Conservation (phyloP, 2,888 invertebrate species). For the Polydesmus complanatus region DNA sequence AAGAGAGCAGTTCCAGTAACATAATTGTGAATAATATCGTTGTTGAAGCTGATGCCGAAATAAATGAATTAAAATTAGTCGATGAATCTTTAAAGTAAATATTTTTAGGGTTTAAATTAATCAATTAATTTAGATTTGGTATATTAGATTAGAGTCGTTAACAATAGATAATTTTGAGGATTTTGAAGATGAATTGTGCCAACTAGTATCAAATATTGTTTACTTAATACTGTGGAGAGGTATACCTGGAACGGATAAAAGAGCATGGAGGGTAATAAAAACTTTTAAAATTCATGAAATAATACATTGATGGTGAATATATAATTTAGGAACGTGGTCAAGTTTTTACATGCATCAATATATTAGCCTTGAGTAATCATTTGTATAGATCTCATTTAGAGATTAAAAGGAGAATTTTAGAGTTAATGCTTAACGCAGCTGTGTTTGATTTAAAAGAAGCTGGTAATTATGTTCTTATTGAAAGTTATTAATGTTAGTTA, state of each 20-base stretch:
- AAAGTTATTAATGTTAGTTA: slow-evolving; percentile 1
- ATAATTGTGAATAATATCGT: neutral
- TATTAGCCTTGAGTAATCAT: slow-evolving; percentile 42
- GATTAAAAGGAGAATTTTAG: slow-evolving; percentile 42
- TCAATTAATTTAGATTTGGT: neutral
- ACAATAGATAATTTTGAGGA: neutral
- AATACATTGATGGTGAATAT: slow-evolving; percentile 4
- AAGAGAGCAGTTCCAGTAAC: neutral
- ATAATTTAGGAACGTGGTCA: slow-evolving; percentile 40
- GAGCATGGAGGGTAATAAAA: slow-evolving; percentile 43
- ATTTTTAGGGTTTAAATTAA: neutral
- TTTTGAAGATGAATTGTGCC: slow-evolving; percentile 42
- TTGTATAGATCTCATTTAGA: slow-evolving; percentile 42
- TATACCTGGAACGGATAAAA: slow-evolving; percentile 40
- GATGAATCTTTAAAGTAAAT: neutral
- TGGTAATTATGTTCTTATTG: slow-evolving; percentile 11
- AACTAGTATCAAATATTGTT: slow-evolving; percentile 42
- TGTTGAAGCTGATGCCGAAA: neutral
- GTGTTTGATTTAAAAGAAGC: slow-evolving; percentile 42
- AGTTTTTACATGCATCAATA: slow-evolving; percentile 45
- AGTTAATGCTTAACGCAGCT: slow-evolving; percentile 45
- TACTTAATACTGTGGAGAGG: slow-evolving; percentile 47
- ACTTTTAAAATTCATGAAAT: neutral
- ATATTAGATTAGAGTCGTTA: neutral
- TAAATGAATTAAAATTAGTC: neutral